Evolutionary conservation across 2,888 invertebrate species (phyloP), one percentile per base, ranked within the genome.

Genomic region (Apotomis betuletana): DNA sequence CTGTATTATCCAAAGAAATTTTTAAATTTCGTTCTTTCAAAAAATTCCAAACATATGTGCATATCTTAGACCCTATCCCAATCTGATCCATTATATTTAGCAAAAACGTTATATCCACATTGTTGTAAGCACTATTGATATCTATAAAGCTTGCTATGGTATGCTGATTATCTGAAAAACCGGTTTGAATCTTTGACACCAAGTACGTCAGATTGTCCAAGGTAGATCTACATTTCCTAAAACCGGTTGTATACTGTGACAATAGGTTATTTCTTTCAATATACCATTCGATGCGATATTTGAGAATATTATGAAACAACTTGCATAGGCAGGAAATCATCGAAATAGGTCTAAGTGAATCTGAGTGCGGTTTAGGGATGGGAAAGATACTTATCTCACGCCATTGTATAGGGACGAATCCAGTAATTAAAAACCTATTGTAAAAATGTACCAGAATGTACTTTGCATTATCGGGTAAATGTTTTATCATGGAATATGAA

Each of bases 1-100:
- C 5, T 3, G 1, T n/a, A 12, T 3, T n/a, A n/a, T 70, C 63
- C 12, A 44, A 2, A 8, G 36, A 8, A 15, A 80, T 76, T 15
- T 52, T 68, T 5, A 81, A 64, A 5, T 63, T 51, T 41, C 79
- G 73, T 5, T 72, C 36, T 8, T 67, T 74, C 41, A 80, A 57
- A 60, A 73, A 80, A 0, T 64, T 59, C 46, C 46, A 46, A 46
- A 46, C 46, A 9, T 46, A 46, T 0, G 5, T 6, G 10, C 46
- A 46, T 46, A 46, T 46, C 10, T 46, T 46, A 46, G 9, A 9
- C 5, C 46, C 46, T 6, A 46, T 2, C 3, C 46, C 46, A 9
- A 46, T 46, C 3, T 9, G 46, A 10, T 46, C 46, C 46, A 46
- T 46, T 8, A 46, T 46, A 46, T 46, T 46, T 46, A 46, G 3